These are phyloP conservation scores for Cephalopterus ornatus DNA, from an alignment of 2,113 vertebrate species.

Conservation along the genomic window DNA sequence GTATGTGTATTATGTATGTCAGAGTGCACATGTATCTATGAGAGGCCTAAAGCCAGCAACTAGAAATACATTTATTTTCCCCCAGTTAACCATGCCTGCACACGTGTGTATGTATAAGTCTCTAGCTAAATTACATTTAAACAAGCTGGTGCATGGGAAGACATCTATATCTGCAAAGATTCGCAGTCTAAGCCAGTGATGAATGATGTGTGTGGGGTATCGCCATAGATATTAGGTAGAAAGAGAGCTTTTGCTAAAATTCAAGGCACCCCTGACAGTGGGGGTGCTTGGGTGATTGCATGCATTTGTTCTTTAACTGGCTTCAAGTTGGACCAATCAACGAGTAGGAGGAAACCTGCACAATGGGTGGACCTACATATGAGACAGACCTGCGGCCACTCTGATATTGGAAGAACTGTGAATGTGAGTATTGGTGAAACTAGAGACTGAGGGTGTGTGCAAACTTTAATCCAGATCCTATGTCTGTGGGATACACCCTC, in stretches of 20 bases:
- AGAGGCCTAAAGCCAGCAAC: neutral
- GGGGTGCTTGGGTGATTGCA: neutral
- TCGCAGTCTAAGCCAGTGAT: neutral
- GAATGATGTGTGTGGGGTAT: rapidly evolving
- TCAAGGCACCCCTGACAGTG: neutral
- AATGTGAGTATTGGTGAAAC: neutral
- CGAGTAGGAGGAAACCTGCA: neutral
- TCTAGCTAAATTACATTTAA: neutral
- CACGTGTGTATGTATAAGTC: neutral
- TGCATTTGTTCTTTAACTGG: neutral
- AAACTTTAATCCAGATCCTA: neutral
- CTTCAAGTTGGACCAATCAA: neutral
- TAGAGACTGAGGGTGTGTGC: rapidly evolving
- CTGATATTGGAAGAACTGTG: neutral
- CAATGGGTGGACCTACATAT: neutral
- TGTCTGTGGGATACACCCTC: neutral
- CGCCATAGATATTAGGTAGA: neutral
- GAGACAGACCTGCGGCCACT: neutral
- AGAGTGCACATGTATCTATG: no score
- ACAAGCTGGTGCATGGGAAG: neutral
- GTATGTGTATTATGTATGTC: neutral
- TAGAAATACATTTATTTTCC: neutral
- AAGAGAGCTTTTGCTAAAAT: neutral
- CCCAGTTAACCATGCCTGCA: neutral
- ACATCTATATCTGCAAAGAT: neutral